These are phyloP conservation scores for Xestia ashworthii DNA, from an alignment of 2,888 invertebrate genomes.

Conservation along the genomic window DNA sequence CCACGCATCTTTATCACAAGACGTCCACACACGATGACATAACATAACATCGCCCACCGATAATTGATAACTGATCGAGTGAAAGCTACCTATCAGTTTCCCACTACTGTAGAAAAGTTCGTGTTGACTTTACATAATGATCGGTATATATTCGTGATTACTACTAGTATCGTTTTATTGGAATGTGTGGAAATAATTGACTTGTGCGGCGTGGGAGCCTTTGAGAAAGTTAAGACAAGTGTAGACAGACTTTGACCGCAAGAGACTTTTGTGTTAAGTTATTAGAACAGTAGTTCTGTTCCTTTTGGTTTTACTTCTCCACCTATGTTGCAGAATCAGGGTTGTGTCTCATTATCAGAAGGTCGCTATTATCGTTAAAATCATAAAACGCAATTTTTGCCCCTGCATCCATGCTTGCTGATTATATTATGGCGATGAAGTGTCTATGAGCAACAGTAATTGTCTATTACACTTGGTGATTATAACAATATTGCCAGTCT, in stretches of 20 bases:
- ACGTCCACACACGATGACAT: constrained; percentile 28
- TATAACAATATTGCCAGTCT: too few species aligned
- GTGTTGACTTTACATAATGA: constrained; percentile 41
- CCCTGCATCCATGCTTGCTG: too few species aligned
- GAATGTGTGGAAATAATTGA: constrained; percentile 48
- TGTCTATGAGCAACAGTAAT: too few species aligned
- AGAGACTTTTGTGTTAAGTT: background rate
- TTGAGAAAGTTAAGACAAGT: constrained; percentile 15
- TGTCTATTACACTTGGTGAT: too few species aligned
- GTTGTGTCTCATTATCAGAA: too few species aligned
- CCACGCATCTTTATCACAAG: constrained; percentile 18
- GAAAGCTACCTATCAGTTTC: constrained; percentile 47
- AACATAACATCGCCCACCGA: constrained; percentile 37
- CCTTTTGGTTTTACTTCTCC: too few species aligned
- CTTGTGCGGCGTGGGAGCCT: constrained; percentile 31
- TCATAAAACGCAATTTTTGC: too few species aligned
- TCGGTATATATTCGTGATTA: constrained; percentile 21
- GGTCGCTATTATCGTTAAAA: too few species aligned
- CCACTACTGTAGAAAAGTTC: constrained; percentile 49
- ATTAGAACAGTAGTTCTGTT: too few species aligned
- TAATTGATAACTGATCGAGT: constrained; percentile 51
- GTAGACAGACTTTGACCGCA: too few species aligned
- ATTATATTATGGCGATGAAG: too few species aligned
- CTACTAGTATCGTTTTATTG: constrained; percentile 25
- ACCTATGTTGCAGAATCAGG: too few species aligned